Conservation (phyloP, 2,113 vertebrate genomes). For the Syrmaticus mikado region DNA sequence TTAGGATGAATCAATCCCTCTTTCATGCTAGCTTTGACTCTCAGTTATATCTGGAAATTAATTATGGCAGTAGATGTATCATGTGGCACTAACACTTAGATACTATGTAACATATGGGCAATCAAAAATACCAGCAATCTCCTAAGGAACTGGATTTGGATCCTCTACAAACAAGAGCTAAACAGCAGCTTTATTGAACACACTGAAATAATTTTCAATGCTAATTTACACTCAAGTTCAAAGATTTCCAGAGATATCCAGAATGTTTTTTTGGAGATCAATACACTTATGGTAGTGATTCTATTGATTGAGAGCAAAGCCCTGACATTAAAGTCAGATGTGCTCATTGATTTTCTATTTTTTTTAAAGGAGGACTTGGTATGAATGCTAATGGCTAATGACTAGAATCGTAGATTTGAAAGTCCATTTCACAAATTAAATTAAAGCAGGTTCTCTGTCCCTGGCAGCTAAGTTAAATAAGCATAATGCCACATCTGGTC, state of each 20-base stretch:
- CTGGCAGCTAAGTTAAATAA: not conserved
- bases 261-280: constrained; percentile 9
- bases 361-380: constrained; percentile 20
- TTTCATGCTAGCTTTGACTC: not conserved
- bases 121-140: not conserved
- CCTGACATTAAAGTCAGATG: constrained; percentile 34
- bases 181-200: not conserved
- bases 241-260: not conserved
- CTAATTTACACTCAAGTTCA: not conserved
- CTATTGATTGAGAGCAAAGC: constrained; percentile 42
- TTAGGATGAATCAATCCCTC: not conserved
- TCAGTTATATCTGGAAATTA: not conserved
- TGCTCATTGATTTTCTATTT: constrained; percentile 40
- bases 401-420: not conserved
- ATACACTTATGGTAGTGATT: constrained; percentile 17
- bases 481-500: constrained; percentile 11
- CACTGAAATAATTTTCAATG: not conserved
- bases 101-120: not conserved
- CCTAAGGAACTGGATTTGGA: not conserved
- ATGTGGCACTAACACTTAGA: not conserved
- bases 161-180: not conserved
- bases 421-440: not conserved
- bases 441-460: not conserved
- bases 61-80: not conserved
- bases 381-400: constrained; percentile 28